Conservation (phyloP, 2,888 invertebrate genomes). For the Amblyjoppa fuscipennis region DNA sequence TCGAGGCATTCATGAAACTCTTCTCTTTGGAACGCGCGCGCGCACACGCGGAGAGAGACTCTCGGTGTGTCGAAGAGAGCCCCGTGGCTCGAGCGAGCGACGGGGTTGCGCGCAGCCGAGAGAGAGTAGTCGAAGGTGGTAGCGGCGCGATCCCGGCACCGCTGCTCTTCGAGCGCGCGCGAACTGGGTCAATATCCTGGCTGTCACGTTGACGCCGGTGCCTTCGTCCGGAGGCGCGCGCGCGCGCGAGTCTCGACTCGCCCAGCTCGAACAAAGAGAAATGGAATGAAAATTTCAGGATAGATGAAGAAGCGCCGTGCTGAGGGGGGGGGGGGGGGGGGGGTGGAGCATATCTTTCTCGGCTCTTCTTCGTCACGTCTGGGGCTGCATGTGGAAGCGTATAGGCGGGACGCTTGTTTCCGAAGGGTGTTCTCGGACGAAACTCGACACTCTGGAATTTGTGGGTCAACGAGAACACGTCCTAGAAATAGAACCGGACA, state of each 20-base stretch:
- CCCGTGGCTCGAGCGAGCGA: slow-evolving; percentile 14
- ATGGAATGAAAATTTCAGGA: slow-evolving; percentile 64
- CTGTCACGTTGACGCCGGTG: slow-evolving; percentile 71
- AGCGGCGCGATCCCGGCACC: slow-evolving; percentile 61
- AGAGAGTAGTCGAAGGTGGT: slow-evolving; percentile 22
- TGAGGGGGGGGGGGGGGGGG: no score
- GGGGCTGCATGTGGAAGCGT: background rate
- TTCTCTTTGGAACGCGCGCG: slow-evolving; percentile 21
- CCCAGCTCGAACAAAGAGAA: slow-evolving; percentile 59
- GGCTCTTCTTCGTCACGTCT: slow-evolving; percentile 3
- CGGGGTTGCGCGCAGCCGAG: slow-evolving; percentile 7
- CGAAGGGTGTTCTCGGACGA: background rate
- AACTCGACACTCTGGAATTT: slow-evolving; percentile 1
- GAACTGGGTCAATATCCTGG: slow-evolving; percentile 78
- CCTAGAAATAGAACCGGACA: background rate
- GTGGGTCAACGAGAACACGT: slow-evolving; percentile 19
- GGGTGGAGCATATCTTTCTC: background rate
- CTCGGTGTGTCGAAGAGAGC: slow-evolving; percentile 22
- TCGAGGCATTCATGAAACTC: slow-evolving; percentile 27
- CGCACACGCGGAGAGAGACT: background rate
- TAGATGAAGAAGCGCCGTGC: background rate
- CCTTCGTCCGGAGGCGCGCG: slow-evolving; percentile 43
- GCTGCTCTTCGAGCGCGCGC: slow-evolving; percentile 67
- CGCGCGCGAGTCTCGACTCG: slow-evolving; percentile 9
- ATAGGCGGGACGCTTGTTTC: background rate